These are phyloP conservation scores for Schizopygopsis malacanthus DNA, from an alignment of 2,797 vertebrate species.

Conservation along the genomic window DNA sequence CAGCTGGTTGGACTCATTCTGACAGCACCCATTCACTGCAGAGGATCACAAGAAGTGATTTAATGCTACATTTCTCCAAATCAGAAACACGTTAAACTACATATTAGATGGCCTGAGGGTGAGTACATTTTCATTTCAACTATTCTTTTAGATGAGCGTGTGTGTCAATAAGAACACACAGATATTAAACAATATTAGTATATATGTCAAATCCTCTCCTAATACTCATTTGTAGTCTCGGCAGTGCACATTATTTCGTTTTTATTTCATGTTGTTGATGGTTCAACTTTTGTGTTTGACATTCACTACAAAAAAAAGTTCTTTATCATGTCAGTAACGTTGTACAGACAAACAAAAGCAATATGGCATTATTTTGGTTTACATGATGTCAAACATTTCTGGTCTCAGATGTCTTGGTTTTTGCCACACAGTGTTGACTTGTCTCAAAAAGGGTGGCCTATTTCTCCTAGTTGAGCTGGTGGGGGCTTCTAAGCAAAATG, in stretches of 20 bases:
- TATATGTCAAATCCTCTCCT: background rate
- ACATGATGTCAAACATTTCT: constrained; percentile 58
- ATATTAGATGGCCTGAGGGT: background rate
- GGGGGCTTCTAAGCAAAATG: constrained; percentile 41
- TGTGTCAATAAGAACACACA: constrained; percentile 8
- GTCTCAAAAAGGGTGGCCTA: constrained; percentile 65
- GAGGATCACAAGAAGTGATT: background rate
- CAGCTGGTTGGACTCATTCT: background rate
- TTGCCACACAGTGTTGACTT: constrained; percentile 54
- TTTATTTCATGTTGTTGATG: background rate
- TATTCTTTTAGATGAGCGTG: background rate
- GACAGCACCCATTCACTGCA: background rate
- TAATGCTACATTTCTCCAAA: background rate
- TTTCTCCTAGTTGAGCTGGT: constrained; percentile 23
- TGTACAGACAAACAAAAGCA: background rate
- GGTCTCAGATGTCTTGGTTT: constrained; percentile 56
- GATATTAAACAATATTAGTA: background rate
- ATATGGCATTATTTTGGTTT: constrained; percentile 5
- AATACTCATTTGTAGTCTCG: background rate
- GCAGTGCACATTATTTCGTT: background rate
- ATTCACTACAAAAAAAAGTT: background rate
- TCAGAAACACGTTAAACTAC: background rate
- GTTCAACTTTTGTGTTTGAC: background rate
- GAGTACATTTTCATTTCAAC: background rate
- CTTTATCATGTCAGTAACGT: background rate